A percentile compares a stretch with the other conserved stretches of the same genome.
Conservation (phyloP, 2,888 invertebrate genomes). For the Melipona bicolor region DNA sequence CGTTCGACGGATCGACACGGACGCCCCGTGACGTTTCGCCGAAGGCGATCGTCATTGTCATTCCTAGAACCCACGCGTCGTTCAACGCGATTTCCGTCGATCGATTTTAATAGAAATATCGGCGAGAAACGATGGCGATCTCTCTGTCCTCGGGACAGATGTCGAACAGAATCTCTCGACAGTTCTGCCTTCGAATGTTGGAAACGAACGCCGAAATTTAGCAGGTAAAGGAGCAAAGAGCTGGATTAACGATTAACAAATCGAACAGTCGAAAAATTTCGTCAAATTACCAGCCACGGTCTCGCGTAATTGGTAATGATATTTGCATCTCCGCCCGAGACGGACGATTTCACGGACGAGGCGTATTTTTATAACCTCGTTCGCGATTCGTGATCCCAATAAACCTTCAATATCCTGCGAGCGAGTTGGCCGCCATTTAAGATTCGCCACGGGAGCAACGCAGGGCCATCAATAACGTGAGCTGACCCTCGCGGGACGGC, state of each 20-base stretch:
- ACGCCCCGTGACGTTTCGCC: not conserved
- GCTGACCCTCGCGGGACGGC: constrained; percentile 42
- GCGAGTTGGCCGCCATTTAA: constrained; percentile 36
- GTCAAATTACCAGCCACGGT: too few relatives aligned
- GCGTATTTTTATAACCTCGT: constrained; percentile 11
- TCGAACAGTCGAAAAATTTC: too few relatives aligned
- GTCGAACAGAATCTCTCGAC: not conserved
- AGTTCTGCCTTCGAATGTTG: not conserved
- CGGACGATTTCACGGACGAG: not conserved
- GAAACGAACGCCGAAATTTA: not conserved
- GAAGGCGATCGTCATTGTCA: not conserved
- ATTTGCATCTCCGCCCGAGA: too few relatives aligned
- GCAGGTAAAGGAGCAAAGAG: too few relatives aligned
- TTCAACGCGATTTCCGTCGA: not conserved
- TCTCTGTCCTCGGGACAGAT: not conserved
- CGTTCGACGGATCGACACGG: not conserved
- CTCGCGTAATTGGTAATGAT: too few relatives aligned
- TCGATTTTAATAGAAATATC: not conserved
- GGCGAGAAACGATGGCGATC: not conserved
- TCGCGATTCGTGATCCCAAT: constrained; percentile 34
- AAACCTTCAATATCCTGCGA: constrained; percentile 41
- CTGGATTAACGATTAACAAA: too few relatives aligned
- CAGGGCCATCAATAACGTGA: constrained; percentile 47
- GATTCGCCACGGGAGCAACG: constrained; percentile 54
- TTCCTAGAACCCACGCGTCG: not conserved